These are phyloP conservation scores for Panulirus ornatus DNA, from an alignment of 1,140 invertebrate genomes.

Conservation along the genomic window DNA sequence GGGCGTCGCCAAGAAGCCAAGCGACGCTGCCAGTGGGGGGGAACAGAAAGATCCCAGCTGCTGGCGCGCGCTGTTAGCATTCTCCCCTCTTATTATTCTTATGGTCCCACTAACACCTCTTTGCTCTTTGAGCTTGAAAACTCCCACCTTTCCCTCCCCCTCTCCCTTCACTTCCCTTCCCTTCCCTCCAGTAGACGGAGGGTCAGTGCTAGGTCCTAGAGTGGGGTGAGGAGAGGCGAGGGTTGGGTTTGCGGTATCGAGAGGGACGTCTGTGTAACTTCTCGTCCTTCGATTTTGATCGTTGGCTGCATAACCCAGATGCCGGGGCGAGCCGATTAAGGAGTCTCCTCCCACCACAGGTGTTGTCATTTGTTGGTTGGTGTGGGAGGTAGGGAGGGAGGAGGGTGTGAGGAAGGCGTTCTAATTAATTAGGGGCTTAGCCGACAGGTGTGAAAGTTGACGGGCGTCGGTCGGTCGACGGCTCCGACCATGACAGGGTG, in stretches of 20 bases:
- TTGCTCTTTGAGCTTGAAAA: too few species aligned
- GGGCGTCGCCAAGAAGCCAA: slow-evolving; percentile 28
- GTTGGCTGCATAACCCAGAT: neutral
- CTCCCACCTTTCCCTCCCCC: neutral
- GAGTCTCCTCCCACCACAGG: neutral
- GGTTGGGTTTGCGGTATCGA: too few species aligned
- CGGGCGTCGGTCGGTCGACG: neutral
- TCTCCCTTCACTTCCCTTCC: neutral
- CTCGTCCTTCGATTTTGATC: neutral
- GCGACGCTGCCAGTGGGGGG: slow-evolving; percentile 56
- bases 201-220: too few species aligned
- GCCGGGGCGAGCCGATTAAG: neutral
- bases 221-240: too few species aligned
- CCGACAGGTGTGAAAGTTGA: neutral
- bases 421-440: neutral
- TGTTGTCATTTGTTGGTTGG: slow-evolving; percentile 27
- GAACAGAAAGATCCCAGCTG: slow-evolving; percentile 29
- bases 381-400: too few species aligned
- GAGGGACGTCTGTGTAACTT: too few species aligned
- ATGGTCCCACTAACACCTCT: slow-evolving; percentile 22
- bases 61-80: slow-evolving; percentile 23
- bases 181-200: neutral
- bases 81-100: slow-evolving; percentile 63
- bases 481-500: neutral
- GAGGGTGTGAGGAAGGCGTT: too few species aligned